Conservation (phyloP, 2,888 invertebrate species). For the Neoitamus cyanurus region DNA sequence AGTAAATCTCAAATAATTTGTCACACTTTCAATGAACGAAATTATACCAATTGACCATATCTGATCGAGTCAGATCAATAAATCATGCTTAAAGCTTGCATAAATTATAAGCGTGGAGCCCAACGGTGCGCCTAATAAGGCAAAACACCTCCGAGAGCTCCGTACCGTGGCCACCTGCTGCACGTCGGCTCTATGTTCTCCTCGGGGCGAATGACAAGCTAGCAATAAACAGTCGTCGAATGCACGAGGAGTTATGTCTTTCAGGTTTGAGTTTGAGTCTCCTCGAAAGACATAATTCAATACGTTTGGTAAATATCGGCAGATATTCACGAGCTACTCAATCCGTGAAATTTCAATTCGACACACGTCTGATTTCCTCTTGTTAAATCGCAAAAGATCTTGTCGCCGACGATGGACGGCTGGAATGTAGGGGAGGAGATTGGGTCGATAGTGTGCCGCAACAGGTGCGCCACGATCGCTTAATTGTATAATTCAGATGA, state of each 20-base stretch:
- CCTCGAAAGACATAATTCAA: neutral
- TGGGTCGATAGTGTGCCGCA: neutral
- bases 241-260: neutral
- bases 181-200: neutral
- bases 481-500: neutral
- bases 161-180: constrained; percentile 21
- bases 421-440: neutral
- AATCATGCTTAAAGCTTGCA: constrained; percentile 36
- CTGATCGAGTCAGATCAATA: constrained; percentile 38
- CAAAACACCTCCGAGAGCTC: constrained; percentile 21
- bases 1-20: constrained; percentile 33
- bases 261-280: neutral
- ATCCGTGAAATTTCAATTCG: constrained; percentile 24
- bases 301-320: neutral
- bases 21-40: constrained; percentile 23
- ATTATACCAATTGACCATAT: constrained; percentile 42
- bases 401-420: neutral
- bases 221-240: neutral
- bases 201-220: neutral
- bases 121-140: constrained; percentile 28
- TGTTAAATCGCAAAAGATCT: constrained; percentile 19
- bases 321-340: neutral
- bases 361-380: constrained; percentile 28
- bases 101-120: constrained; percentile 38
- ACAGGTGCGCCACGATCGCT: constrained; percentile 16